Evolutionary conservation across 1,140 invertebrate species (phyloP).

Genomic region (Latrodectus geometricus): DNA sequence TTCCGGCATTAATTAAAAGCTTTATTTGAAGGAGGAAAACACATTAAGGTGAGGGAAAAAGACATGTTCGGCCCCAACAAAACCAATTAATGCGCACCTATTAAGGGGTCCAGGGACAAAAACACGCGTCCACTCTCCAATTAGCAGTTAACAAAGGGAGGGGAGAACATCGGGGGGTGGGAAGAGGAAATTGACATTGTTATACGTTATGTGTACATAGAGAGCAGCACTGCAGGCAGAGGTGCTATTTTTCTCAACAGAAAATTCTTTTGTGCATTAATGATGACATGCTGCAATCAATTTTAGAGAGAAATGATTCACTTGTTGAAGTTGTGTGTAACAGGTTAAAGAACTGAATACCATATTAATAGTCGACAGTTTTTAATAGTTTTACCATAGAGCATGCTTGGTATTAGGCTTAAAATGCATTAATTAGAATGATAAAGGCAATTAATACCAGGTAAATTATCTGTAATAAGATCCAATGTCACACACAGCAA

Average conservation of each 20-base stretch:
- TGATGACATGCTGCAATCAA: background rate
- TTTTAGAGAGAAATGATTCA: background rate
- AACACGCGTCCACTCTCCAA: constrained; percentile 42
- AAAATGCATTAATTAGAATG: no score
- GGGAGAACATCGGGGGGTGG: background rate
- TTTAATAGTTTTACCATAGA: background rate
- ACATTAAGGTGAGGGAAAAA: constrained; percentile 10
- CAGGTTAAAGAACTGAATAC: background rate
- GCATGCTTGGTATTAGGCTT: no score
- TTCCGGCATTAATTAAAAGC: constrained; percentile 52
- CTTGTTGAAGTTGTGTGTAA: constrained; percentile 18
- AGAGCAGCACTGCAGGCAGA: background rate
- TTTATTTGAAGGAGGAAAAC: constrained; percentile 20
- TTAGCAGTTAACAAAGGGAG: constrained; percentile 44
- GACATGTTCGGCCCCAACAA: constrained; percentile 1
- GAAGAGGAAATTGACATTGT: constrained; percentile 37
- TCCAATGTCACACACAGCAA: no score
- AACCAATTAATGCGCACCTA: constrained; percentile 53
- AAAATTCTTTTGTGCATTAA: constrained; percentile 17
- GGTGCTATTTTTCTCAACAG: background rate
- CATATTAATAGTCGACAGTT: background rate
- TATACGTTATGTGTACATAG: background rate
- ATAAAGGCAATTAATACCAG: no score
- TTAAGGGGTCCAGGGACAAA: constrained; percentile 29
- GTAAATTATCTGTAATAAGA: no score